A percentile compares a stretch with the other conserved stretches of the same genome.
Conservation (phyloP, 2,113 vertebrate species). For the rabbit (Oryctolagus cuniculus) region mOryCun1.1 NC_091438.1:19152501-19153000, state of each 20-base stretch:
- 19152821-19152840: neutral
- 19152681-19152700: neutral
- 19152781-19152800: accelerated
- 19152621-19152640: neutral
- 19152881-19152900: accelerated
- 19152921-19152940: neutral
- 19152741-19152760: accelerated
- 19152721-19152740: accelerated
- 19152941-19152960: neutral
- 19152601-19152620: neutral
- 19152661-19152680: neutral
- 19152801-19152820: accelerated
- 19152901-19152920: accelerated
- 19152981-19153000: neutral
- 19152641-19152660: neutral
- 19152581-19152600: neutral
- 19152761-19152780: neutral
- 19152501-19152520: no score
- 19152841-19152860: neutral
- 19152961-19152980: neutral
- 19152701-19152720: neutral
- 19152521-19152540: no score
- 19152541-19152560: accelerated
- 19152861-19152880: accelerated
- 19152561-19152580: accelerated